Evolutionary conservation across 1,140 invertebrate species (phyloP), one percentile per base, ranked within the genome.

Genomic region (Drosophila leontia): DNA sequence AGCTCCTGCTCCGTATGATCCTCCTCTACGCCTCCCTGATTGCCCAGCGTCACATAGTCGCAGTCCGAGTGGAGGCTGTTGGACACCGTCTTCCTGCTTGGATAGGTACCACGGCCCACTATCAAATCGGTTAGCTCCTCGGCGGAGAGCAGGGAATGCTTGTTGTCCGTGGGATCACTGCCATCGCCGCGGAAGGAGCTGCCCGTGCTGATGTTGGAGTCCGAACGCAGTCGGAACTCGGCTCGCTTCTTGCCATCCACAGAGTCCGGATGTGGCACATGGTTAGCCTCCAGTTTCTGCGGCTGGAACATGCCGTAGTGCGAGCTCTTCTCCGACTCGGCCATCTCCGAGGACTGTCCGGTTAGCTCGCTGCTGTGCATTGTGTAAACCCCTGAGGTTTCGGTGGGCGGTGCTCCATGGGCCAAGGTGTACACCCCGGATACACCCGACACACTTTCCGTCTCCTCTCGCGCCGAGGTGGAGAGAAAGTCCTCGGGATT

Each of bases 11-110:
- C 93, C 41, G 76, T 35, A 19, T 72, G 65, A 15, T 75, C 53
- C 45, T 94, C 94, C 62, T 94, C 94, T 9, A 93, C 93, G 19
- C 93, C 93, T 32, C 93, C 94, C 69, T 94, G 92, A 88, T 94
- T 94, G 3, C 97, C 96, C 84, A 97, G 93, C 19, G 96, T 96
- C 1, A 98, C 97, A 87, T 98, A 98, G 91, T 98, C 97, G 15
- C 96, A 97, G 79, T 97, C 97, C 1, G 97, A 97, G 87, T 97
- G 96, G 83, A 97, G 94, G 0, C 96, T 97, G 48, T 95, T 95
- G 79, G 96, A 97, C 26, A 97, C 96, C 0, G 96, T 97, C 76
- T 97, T 96, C 37, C 95, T 94, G 42, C 95, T 96, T 7, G 97
- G 97, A 93, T 97, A 97, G 13, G 94, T 94, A 12, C 94, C 95